Percentiles rank a stretch among this genome's conserved stretches.
Conservation (phyloP, 1,140 invertebrate genomes). For the Drosophila pandora region DNA sequence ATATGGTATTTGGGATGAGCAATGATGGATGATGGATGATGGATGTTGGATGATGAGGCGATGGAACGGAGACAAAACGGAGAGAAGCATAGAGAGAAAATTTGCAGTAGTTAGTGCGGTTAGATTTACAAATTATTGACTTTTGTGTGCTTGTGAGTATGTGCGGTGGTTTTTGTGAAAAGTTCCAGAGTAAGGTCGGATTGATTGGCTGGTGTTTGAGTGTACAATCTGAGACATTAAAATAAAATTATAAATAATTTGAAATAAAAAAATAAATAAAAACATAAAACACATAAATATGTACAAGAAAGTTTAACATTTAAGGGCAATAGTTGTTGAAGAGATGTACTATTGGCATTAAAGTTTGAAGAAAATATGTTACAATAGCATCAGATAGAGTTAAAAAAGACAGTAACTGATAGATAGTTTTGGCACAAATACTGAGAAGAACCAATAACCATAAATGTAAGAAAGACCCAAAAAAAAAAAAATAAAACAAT, state of each 20-base stretch:
- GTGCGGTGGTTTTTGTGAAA: conserved; percentile 7
- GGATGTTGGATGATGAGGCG: conserved; percentile 22
- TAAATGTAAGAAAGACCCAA: conserved; percentile 7
- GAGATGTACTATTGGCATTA: too few species aligned
- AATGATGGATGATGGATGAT: conserved; percentile 7
- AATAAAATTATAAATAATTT: conserved; percentile 22
- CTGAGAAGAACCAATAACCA: conserved; percentile 24
- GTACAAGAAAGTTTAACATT: not conserved
- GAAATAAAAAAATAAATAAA: conserved; percentile 8
- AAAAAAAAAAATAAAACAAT: conserved; percentile 35
- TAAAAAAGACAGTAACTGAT: not conserved
- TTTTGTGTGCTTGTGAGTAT: conserved; percentile 21
- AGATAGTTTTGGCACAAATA: conserved; percentile 7
- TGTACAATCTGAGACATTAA: conserved; percentile 48
- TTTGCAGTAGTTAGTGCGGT: conserved; percentile 24
- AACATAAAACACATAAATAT: conserved; percentile 25
- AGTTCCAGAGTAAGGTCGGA: conserved; percentile 12
- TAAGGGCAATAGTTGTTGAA: not conserved
- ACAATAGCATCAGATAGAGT: conserved; percentile 9
- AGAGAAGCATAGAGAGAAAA: conserved; percentile 24
- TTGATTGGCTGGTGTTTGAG: conserved; percentile 72
- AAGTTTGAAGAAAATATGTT: conserved; percentile 6
- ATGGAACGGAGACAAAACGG: conserved; percentile 13
- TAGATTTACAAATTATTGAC: conserved; percentile 19
- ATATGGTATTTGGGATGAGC: conserved; percentile 10